Conservation (phyloP, 2,113 vertebrate genomes). For the Benitochromis conjunctus region DNA sequence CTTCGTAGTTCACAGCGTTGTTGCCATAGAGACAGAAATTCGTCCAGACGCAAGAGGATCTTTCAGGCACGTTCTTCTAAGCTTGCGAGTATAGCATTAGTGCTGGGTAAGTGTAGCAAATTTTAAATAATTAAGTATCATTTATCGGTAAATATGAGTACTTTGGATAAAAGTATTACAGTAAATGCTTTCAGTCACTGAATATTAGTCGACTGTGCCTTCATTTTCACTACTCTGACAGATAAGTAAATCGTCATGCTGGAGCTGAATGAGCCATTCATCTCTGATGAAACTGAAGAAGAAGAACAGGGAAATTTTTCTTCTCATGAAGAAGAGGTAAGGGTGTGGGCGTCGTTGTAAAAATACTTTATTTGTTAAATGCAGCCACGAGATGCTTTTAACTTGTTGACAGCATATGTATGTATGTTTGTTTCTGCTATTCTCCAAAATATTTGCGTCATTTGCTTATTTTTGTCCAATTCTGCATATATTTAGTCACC, state of each 20-base stretch:
- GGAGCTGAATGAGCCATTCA: conserved; percentile 66
- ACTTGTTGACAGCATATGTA: too few relatives aligned
- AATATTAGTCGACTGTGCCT: neutral
- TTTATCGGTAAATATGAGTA: neutral
- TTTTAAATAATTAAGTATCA: neutral
- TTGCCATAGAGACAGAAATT: conserved; percentile 56
- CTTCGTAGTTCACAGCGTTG: neutral
- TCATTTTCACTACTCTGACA: conserved; percentile 27
- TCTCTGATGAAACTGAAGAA: conserved; percentile 55
- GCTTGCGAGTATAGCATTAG: neutral
- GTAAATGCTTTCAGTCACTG: neutral
- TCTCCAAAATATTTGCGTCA: neutral
- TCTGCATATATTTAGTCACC: neutral
- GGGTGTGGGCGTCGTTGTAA: neutral
- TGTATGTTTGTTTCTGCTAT: neutral
- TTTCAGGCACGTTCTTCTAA: neutral
- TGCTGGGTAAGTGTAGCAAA: too few relatives aligned
- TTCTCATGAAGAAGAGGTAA: conserved; percentile 42
- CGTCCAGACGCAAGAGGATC: neutral
- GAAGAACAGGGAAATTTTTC: conserved; percentile 41
- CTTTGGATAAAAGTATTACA: neutral
- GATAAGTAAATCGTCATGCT: conserved; percentile 64
- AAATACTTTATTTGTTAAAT: neutral
- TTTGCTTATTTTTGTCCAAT: neutral
- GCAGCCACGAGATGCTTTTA: too few relatives aligned